Conservation (phyloP, 2,888 invertebrate genomes). For the Mimas tiliae region DNA sequence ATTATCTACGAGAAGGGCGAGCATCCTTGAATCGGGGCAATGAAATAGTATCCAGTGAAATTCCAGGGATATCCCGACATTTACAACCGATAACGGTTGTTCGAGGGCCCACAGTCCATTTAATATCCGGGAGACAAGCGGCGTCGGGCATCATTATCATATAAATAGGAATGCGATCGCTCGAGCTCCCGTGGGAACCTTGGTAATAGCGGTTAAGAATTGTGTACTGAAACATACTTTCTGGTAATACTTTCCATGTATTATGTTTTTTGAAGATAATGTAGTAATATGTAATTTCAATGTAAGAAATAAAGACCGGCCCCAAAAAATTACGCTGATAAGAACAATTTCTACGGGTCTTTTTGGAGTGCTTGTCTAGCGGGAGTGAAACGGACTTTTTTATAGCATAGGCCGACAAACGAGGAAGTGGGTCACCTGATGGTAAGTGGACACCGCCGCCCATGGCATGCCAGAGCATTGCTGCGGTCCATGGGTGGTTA, state of each 20-base stretch:
- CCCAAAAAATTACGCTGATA: no score
- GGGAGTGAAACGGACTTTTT: no score
- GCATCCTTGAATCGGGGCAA: not conserved
- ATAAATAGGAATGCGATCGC: slow-evolving; percentile 48
- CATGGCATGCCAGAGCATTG: no score
- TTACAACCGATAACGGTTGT: slow-evolving; percentile 34
- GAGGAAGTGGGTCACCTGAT: no score
- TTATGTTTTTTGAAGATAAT: not conserved
- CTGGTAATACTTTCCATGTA: not conserved
- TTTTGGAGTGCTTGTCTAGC: no score
- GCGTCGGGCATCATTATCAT: slow-evolving; percentile 52
- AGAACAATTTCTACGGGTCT: no score
- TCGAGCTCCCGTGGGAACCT: not conserved
- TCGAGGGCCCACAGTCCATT: slow-evolving; percentile 38
- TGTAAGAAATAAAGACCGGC: no score
- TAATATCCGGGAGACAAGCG: slow-evolving; percentile 49
- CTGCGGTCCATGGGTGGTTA: no score
- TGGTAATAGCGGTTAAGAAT: no score
- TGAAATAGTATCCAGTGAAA: slow-evolving; percentile 7
- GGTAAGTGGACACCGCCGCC: no score
- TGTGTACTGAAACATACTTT: not conserved
- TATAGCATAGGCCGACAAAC: no score
- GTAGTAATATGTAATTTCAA: not conserved
- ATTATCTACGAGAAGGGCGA: not conserved
- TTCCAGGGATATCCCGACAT: slow-evolving; percentile 28